Evolutionary conservation across 2,797 vertebrate species (phyloP), one percentile per base, ranked within the genome.

Genomic region (Menidia menidia): DNA sequence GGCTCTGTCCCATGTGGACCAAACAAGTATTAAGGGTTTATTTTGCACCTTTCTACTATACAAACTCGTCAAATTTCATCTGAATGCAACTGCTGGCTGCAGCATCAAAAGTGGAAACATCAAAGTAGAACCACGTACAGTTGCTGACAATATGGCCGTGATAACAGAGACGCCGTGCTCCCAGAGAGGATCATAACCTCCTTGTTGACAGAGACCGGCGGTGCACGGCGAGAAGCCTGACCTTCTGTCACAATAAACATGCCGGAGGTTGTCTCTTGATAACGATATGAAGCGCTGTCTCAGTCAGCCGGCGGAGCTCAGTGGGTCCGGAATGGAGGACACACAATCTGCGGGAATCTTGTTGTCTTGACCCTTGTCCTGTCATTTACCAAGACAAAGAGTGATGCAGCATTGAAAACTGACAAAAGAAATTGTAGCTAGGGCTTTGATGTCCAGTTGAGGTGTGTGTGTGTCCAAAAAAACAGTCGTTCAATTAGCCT

Each of bases 181-280:
- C 58, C 48, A 53, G 65, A 47, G 57, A 32, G 8, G 33, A 31
- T 51, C 4, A 4, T 47, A 33, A n/a, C 42, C 31, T 55, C 19
- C 51, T 59, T 18, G 56, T 33, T 43, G 69, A 71, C 59, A 51
- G 57, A 56, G 68, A 78, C 83, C 82, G 74, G 86, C 72, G 82
- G 76, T 80, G 64, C 59, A 65, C 86, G 86, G 82, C 82, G 61
- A 72, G 74, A 60, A 62, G 83, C 81, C 81, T 91, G 90, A 89
- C 83, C 73, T 78, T 68, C 44, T 31, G 44, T 55, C 77, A 50
- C 67, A 74, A 89, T 89, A 85, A 90, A 82, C 74, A 61, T 76
- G 85, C 86, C 86, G 81, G 81, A 65, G 51, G 60, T 39, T 64
- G 77, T 79, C 78, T 84, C 57, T 76, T 82, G 78, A 82, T 83